Evolutionary conservation across 2,888 invertebrate species (phyloP).

Genomic region (Ormyrus pomaceus): DNA sequence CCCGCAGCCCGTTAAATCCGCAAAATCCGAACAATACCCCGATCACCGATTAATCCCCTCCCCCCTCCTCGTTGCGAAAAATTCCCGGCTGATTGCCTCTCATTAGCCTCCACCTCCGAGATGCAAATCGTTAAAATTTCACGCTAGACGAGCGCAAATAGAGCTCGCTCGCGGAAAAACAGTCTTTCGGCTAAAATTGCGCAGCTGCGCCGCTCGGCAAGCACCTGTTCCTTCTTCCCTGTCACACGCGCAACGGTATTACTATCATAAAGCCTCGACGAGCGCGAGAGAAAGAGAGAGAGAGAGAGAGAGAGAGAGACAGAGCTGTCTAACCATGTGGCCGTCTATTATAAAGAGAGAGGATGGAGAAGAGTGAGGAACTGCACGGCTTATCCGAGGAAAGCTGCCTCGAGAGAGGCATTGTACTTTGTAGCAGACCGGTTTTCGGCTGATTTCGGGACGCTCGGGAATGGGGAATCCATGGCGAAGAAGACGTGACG

Average conservation of each 20-base stretch:
- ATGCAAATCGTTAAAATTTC: constrained; percentile 44
- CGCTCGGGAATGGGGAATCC: too few species aligned
- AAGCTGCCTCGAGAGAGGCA: too few species aligned
- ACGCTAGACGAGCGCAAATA: constrained; percentile 24
- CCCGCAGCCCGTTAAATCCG: too few species aligned
- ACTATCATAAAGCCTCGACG: constrained; percentile 38
- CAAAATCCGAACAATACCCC: too few species aligned
- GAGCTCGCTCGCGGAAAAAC: constrained; percentile 7
- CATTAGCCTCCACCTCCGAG: background rate
- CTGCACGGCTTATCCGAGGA: too few species aligned
- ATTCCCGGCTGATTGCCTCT: too few species aligned
- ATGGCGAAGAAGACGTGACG: too few species aligned
- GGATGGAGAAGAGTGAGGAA: too few species aligned
- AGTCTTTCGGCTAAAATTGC: constrained; percentile 26
- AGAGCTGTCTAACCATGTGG: constrained; percentile 25
- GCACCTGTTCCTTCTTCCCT: constrained; percentile 30
- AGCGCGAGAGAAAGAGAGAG: background rate
- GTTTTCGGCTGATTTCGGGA: too few species aligned
- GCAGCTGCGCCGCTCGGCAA: background rate
- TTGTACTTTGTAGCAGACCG: too few species aligned
- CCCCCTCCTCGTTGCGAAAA: too few species aligned
- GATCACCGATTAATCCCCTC: too few species aligned
- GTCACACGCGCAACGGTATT: constrained; percentile 43
- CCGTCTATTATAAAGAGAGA: constrained; percentile 21
- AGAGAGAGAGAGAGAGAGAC: background rate